Conservation (phyloP, 2,797 vertebrate species). For the Megaceryle alcyon region DNA sequence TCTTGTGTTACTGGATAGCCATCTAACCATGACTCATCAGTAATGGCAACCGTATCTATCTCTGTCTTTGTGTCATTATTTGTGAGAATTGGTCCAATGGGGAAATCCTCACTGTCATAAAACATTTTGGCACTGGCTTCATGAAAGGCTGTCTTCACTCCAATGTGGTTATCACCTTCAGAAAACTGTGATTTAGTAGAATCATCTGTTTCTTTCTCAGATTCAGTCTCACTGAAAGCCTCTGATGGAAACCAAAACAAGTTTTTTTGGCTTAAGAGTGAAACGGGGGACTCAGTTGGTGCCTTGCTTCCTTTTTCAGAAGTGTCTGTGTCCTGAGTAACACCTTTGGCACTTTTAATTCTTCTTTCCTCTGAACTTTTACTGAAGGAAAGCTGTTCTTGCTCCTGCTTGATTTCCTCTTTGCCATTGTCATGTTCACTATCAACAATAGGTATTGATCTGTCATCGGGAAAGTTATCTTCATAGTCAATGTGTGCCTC, state of each 20-base stretch:
- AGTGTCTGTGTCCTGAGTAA: conserved; percentile 34
- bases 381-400: conserved; percentile 60
- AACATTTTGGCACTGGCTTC: conserved; percentile 70
- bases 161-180: conserved; percentile 74
- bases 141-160: conserved; percentile 53
- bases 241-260: conserved; percentile 91
- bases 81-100: conserved; percentile 64
- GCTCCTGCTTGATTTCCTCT: conserved; percentile 56
- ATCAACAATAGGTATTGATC: conserved; percentile 72
- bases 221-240: conserved; percentile 79
- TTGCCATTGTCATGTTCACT: conserved; percentile 61
- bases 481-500: conserved; percentile 91
- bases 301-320: conserved; percentile 22
- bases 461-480: conserved; percentile 88
- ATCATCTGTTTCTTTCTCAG: conserved; percentile 65
- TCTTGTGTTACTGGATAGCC: conserved; percentile 87
- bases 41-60: conserved; percentile 74
- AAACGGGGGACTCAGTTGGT: conserved; percentile 83
- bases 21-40: conserved; percentile 90
- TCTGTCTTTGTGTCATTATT: conserved; percentile 75
- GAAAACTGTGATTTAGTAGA: conserved; percentile 72
- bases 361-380: conserved; percentile 57
- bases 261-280: conserved; percentile 87
- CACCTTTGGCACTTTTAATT: neutral
- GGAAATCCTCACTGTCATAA: conserved; percentile 72